phyloP scores from a whole-genome alignment of 2,888 invertebrate species.

The Psococerastis gibbosa region DNA sequence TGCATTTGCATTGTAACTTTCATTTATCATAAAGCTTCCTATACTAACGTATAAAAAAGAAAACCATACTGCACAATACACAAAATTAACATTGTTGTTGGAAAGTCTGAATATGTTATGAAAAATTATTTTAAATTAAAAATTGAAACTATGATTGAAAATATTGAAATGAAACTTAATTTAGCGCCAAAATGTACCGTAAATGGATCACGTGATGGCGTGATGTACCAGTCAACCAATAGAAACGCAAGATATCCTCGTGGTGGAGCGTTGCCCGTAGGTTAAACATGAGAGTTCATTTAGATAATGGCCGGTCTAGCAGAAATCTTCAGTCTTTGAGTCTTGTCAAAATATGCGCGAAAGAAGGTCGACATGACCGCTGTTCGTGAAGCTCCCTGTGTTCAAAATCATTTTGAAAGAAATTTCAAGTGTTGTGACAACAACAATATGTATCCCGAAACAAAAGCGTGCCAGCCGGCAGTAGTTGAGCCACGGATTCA shows the following conservation, averaged over 20 bases:
- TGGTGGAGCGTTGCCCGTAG: background rate
- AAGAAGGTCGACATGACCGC: slow-evolving; percentile 5
- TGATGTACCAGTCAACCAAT: slow-evolving; percentile 5
- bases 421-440: slow-evolving; percentile 6
- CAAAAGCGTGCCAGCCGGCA: slow-evolving; percentile 31
- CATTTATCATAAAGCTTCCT: too few species aligned
- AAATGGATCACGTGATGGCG: slow-evolving; percentile 7
- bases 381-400: background rate
- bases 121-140: too few species aligned
- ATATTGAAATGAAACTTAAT: too few species aligned
- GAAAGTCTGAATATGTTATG: too few species aligned
- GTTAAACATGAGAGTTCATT: background rate
- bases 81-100: too few species aligned
- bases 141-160: too few species aligned
- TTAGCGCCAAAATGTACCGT: too few species aligned
- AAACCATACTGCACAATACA: too few species aligned
- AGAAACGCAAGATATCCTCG: background rate
- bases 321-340: slow-evolving; percentile 1
- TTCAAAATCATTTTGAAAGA: background rate
- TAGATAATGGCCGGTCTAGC: background rate
- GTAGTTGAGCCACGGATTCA: slow-evolving; percentile 70
- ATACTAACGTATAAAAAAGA: too few species aligned
- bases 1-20: too few species aligned
- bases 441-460: slow-evolving; percentile 10
- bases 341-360: slow-evolving; percentile 9